Percentiles rank a stretch among this genome's conserved stretches.
Evolutionary conservation across 1,140 invertebrate genomes (phyloP).

Genomic region (Drosophila pectinifera): DNA sequence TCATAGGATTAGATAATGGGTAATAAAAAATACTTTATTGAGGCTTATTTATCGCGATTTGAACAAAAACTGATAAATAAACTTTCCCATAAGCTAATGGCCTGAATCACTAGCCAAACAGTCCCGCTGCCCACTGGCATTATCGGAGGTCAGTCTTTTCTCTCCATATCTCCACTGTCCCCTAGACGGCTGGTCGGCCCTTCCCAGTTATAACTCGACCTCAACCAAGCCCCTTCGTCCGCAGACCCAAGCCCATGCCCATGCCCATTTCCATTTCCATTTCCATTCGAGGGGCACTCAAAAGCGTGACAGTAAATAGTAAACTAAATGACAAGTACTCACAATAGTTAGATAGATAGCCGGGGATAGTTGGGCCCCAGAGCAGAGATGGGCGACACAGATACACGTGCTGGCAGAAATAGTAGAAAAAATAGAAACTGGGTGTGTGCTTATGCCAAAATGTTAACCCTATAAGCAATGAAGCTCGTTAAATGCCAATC

Average conservation of each 20-base stretch:
- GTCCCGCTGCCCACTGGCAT: not conserved
- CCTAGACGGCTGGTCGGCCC: constrained; percentile 24
- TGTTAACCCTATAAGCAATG: constrained; percentile 71
- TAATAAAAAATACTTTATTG: not conserved
- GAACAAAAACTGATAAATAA: constrained; percentile 2
- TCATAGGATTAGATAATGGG: no score
- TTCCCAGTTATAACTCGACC: constrained; percentile 39
- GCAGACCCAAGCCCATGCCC: constrained; percentile 28
- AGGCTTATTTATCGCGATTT: not conserved
- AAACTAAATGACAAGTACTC: constrained; percentile 82
- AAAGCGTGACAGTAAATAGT: constrained; percentile 82
- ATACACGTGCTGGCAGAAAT: constrained; percentile 51
- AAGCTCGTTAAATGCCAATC: constrained; percentile 80
- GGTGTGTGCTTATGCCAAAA: constrained; percentile 79
- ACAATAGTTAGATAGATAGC: constrained; percentile 74
- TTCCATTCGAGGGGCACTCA: constrained; percentile 68
- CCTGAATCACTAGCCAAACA: constrained; percentile 10
- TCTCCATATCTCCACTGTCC: not conserved
- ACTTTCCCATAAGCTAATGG: not conserved
- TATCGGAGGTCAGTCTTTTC: constrained; percentile 27
- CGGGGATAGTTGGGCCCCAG: constrained; percentile 48
- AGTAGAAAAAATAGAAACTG: constrained; percentile 39
- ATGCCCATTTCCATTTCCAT: constrained; percentile 19
- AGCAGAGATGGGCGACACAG: constrained; percentile 58
- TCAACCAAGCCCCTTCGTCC: constrained; percentile 49